Conservation (phyloP, 2,797 vertebrate species). For the Pipistrellus nathusii region DNA sequence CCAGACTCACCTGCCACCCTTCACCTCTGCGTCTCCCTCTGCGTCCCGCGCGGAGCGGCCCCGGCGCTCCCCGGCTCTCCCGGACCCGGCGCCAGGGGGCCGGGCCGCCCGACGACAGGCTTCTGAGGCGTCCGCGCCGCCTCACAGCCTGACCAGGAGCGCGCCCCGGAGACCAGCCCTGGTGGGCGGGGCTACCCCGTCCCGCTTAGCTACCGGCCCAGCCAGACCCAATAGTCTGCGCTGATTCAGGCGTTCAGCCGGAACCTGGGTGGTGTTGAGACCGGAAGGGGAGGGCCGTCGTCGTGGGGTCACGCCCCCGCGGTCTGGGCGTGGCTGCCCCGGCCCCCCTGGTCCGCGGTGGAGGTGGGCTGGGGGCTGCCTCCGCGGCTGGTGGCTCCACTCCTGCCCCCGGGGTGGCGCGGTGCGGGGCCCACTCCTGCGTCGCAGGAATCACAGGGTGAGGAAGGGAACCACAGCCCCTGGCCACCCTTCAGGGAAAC, state of each 20-base stretch:
- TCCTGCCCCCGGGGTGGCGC: not conserved
- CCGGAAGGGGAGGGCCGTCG: too few relatives aligned
- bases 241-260: too few relatives aligned
- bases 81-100: not conserved
- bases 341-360: fast-evolving
- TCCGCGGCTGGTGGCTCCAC: not conserved
- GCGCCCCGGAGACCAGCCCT: not conserved
- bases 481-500: not conserved
- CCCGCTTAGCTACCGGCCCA: not conserved
- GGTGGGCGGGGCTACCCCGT: not conserved
- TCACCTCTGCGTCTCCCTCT: too few relatives aligned
- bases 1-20: not conserved
- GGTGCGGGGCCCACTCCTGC: not conserved
- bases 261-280: not conserved
- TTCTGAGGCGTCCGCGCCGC: fast-evolving
- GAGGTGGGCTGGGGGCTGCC: too few relatives aligned
- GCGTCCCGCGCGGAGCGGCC: not conserved
- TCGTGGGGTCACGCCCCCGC: not conserved
- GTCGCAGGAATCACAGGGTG: too few relatives aligned
- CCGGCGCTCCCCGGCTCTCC: not conserved
- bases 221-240: too few relatives aligned
- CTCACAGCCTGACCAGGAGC: not conserved
- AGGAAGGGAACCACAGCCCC: not conserved
- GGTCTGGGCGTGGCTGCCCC: not conserved
- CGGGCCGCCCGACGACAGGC: too few relatives aligned